Evolutionary conservation across 2,797 vertebrate species (phyloP), one percentile per base, ranked within the genome.

Genomic region (Lutjanus argentimaculatus): DNA sequence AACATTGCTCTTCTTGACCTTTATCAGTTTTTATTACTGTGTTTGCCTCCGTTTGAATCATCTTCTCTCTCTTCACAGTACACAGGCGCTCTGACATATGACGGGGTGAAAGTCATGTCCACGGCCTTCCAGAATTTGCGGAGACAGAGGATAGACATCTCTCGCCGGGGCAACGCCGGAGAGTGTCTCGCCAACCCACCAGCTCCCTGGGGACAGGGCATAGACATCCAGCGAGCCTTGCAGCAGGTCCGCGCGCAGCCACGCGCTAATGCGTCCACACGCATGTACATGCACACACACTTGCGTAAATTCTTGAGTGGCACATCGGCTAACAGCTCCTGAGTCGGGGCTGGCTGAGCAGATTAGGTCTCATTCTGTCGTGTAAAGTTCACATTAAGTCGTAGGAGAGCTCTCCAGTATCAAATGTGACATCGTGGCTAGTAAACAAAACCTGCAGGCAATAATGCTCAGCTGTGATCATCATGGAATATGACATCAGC

Each of bases 181-280:
- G 99, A 99, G 91, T 99, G 99, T 89, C 96, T 99, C 12, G 99
- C 99, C 89, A 99, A 99, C 90, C 99, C 99, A 0, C 98, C 99
- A 0, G 98, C 99, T 81, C 99, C 99, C 65, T 99, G 99, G 99
- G 98, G 98, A 25, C 98, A 99, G 82, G 99, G 99, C 66, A 99
- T 99, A 7, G 99, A 99, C 94, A 99, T 99, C 91, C 98, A 99
- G 95, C 96, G 99, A 94, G 98, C 99, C 1, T 91, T 99, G 80
- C 98, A 99, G 94, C 98, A 99, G 98, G 98, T 99, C 76, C 71
- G 83, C 6, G 46, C 46, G 14, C 85, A 71, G n/a, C 87, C 68
- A 69, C 70, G 67, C 8, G 6, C 59, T 21, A 48, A 65, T 17
- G 21, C 67, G 59, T 58, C 43, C 72, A 70, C 53, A 25, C 12